These are phyloP conservation scores for Agrypnia vestita DNA, from an alignment of 1,140 invertebrate species.

Conservation along the genomic window DNA sequence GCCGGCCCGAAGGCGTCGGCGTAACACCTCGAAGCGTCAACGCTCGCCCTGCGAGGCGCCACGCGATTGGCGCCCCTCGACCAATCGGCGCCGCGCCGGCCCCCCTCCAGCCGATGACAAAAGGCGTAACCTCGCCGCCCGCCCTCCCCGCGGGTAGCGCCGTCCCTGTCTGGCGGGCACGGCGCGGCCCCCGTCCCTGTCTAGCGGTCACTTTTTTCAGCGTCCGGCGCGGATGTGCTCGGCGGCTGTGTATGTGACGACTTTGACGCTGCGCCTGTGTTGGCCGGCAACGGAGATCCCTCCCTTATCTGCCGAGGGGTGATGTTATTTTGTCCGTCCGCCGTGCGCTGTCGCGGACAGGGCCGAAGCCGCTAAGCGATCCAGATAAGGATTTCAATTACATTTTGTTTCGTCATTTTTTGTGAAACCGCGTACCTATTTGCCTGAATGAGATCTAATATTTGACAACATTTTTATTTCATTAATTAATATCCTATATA, in stretches of 20 bases:
- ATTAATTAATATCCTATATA: too few relatives aligned
- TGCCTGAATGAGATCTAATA: too few relatives aligned
- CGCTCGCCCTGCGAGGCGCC: conserved; percentile 71
- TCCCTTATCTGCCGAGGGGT: background rate
- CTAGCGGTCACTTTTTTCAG: conserved; percentile 12
- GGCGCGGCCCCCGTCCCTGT: conserved; percentile 8
- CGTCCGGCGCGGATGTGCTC: background rate
- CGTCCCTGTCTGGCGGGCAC: background rate
- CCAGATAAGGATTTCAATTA: conserved; percentile 7
- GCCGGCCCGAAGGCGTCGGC: conserved; percentile 59
- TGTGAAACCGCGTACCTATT: too few relatives aligned
- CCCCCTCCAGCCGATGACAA: conserved; percentile 34
- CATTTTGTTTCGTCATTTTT: background rate
- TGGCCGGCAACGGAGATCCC: background rate
- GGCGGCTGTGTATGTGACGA: conserved; percentile 16
- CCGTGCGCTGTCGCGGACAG: background rate
- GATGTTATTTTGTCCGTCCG: background rate
- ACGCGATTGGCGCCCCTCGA: conserved; percentile 67
- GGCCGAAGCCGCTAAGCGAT: background rate
- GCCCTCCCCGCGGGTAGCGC: background rate
- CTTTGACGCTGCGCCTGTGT: background rate
- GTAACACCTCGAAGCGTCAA: conserved; percentile 62
- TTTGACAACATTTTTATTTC: too few relatives aligned
- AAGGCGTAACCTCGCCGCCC: conserved; percentile 38
- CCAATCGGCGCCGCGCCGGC: conserved; percentile 63